Base-by-base conservation (phyloP, 2,888 invertebrate species). In the Trissolcus japonicus region DNA sequence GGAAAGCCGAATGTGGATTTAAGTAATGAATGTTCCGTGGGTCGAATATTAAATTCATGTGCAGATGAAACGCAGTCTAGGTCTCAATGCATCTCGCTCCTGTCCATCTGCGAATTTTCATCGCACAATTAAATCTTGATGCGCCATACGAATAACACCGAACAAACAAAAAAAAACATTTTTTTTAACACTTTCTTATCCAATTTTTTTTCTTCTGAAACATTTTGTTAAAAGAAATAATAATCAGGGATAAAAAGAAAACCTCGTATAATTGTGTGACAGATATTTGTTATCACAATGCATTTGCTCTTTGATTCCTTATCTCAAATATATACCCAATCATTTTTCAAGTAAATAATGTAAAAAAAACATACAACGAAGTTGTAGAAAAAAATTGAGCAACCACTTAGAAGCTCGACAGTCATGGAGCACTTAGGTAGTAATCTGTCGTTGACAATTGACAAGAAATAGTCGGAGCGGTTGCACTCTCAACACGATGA, bases 11-110 rank as follows among this genome's bases (percentile, higher is more conserved):
- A 78, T 82, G 82, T 79, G 74, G 81, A 81, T 79, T 83, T 84
- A 84, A 84, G 84, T 84, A 84, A 84, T 84, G 84, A 84, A 84
- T 80, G 78, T 69, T 77, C 74, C 65, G 56, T 76, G 76, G 80
- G 81, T 81, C 69, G 68, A 81, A 83, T 84, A 84, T 83, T 82
- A 82, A 84, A 83, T 84, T 84, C 66, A 62, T 72, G 57, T 71
- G 59, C 25, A 54, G 53, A 46, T 14, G 69, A 65, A 69, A 65
- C 9, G 71, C 71, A 61, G 43, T 9, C 57, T 13, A 57, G 21
- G 51, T 19, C 14, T 19, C 51, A 7, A 19, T 51, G 51, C 17
- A 9, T 17, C 6, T 29, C 35, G 35, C 51, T 60, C 29, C 25
- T 48, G 53, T 56, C 56, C 62, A 71, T 71, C 71, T 71, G 71